Evolutionary conservation across 2,797 vertebrate species (phyloP).

Genomic region (Hyperoplus immaculatus): DNA sequence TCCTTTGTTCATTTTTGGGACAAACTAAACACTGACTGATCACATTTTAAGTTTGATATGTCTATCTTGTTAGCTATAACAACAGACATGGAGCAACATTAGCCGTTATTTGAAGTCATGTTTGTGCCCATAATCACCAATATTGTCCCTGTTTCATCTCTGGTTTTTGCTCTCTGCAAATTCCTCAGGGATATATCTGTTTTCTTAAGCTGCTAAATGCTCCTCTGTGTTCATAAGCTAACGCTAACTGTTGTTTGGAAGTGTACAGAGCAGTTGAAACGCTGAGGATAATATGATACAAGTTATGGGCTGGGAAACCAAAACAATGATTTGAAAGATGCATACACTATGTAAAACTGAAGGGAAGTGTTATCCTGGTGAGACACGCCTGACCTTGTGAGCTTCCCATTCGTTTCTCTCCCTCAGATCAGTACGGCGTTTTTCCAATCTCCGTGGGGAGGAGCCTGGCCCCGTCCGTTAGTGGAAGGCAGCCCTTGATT

Average conservation of each 20-base stretch:
- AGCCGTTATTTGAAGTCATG: neutral
- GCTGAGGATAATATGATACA: no score
- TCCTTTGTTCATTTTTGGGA: neutral
- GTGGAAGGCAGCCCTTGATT: no score
- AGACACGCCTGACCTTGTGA: neutral
- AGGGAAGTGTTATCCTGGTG: neutral
- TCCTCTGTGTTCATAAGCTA: neutral
- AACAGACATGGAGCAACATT: neutral
- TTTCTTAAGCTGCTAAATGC: neutral
- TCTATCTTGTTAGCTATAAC: neutral
- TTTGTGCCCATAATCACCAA: neutral
- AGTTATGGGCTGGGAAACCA: neutral
- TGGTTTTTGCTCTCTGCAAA: slow-evolving; percentile 4
- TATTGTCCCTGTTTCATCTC: neutral
- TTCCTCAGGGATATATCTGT: neutral
- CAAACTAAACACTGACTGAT: neutral
- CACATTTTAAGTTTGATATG: neutral
- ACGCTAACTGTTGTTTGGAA: neutral
- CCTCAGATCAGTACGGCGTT: no score
- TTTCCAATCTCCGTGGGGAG: no score
- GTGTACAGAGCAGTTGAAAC: no score
- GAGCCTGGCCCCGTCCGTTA: no score
- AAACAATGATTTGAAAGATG: slow-evolving; percentile 4
- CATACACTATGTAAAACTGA: neutral
- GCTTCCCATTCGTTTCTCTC: no score